Evolutionary conservation across 2,888 invertebrate species (phyloP).

Genomic region (Stomorhina lunata): DNA sequence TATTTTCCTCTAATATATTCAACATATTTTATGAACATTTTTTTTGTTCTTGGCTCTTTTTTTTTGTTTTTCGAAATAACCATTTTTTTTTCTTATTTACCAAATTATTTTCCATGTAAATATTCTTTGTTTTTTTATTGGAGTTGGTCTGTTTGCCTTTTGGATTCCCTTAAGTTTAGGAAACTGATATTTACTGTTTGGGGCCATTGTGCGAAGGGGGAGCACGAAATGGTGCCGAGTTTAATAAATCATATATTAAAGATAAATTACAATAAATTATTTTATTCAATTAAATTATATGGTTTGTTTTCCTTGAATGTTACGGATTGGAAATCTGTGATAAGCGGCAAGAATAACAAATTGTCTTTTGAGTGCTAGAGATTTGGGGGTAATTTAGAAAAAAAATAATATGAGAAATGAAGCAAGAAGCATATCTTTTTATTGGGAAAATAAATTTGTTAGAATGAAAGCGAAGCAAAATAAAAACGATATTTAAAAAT

Average conservation of each 20-base stretch:
- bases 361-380: too few relatives aligned
- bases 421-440: too few relatives aligned
- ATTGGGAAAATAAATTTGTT: too few relatives aligned
- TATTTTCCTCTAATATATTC: slow-evolving; percentile 58
- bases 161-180: slow-evolving; percentile 36
- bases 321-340: neutral
- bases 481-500: too few relatives aligned
- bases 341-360: neutral
- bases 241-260: slow-evolving; percentile 42
- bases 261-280: slow-evolving; percentile 16
- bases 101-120: slow-evolving; percentile 15
- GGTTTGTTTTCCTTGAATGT: neutral
- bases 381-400: neutral
- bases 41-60: neutral
- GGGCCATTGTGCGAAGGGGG: neutral
- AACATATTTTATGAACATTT: slow-evolving; percentile 49
- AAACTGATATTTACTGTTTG: slow-evolving; percentile 42
- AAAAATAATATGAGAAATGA: too few relatives aligned
- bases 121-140: neutral
- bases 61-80: too few relatives aligned
- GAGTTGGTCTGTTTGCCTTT: neutral
- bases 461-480: too few relatives aligned
- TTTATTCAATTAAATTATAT: slow-evolving; percentile 33
- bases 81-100: slow-evolving; percentile 3
- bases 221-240: neutral